Evolutionary conservation across 2,113 vertebrate species (phyloP), one percentile per base, ranked within the genome.

Genomic region (Brachyistius frenatus): DNA sequence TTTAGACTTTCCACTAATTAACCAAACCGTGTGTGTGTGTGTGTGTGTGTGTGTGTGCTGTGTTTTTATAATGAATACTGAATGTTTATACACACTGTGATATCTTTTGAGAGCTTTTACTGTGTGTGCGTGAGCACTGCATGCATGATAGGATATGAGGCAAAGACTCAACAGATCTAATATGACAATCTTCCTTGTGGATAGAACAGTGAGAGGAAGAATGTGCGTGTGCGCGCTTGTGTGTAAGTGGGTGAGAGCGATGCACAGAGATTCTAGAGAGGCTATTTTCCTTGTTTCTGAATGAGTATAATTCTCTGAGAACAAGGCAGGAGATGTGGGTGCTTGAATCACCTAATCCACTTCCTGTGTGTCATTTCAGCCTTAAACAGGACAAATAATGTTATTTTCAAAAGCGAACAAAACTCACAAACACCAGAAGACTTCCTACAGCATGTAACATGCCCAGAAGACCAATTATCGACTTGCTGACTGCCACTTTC

Each of bases 41-140:
- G 23, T 23, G 23, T 0, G 16, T 79, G 64, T 84, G 31, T 68
- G 11, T 79, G 32, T 9, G 54, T 13, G 15, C 23, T 23, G 23
- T 23, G 15, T 69, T 79, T 81, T 79, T 32, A 33, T 56, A 76
- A 87, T 86, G 76, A 87, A 86, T 81, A 86, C 87, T 87, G 61
- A 77, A 81, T 76, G 81, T 81, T 83, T 88, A 76, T 39, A 69
- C 78, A 80, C 52, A 49, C 32, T 56, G 85, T 49, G 76, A 79
- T 71, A 86, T 81, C 58, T 76, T 78, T 54, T 65, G 46, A 79
- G 76, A 36, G 57, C 52, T 73, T 79, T 63, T 39, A 72, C 70
- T 32, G 49, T 35, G 63, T 76, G 58, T 37, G 60, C 6, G 16
- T 65, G 55, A 76, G 75, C 14, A 49, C 5, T 70, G 63, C 62